Conservation (phyloP, 2,113 vertebrate genomes). For the Neomonachus schauinslandi region DNA sequence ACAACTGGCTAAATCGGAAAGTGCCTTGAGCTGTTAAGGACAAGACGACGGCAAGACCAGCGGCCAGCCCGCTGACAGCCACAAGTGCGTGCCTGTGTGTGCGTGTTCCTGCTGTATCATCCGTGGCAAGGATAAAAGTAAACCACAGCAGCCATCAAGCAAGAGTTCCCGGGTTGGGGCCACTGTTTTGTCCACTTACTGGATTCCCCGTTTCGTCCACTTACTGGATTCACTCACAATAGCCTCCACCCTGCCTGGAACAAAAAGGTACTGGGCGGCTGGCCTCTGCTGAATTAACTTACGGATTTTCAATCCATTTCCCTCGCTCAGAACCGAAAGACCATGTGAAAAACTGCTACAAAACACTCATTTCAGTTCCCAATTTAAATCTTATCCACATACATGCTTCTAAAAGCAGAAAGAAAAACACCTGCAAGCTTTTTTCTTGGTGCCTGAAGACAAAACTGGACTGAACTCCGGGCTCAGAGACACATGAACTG, state of each 20-base stretch:
- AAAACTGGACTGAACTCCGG: background rate
- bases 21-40: background rate
- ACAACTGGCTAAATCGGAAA: background rate
- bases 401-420: background rate
- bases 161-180: background rate
- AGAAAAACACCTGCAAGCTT: background rate
- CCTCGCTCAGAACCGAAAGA: background rate
- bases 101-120: background rate
- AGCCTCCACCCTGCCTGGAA: background rate
- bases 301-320: background rate
- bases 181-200: background rate
- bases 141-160: background rate
- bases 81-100: fast-evolving
- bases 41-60: background rate
- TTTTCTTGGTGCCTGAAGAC: background rate
- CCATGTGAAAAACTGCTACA: background rate
- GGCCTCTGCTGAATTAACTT: background rate
- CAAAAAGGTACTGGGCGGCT: background rate
- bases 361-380: background rate
- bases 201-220: background rate
- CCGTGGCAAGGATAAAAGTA: background rate
- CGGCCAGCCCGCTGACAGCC: background rate
- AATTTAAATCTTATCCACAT: background rate
- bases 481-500: background rate
- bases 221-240: background rate